Evolutionary conservation across 2,888 invertebrate species (phyloP).

Genomic region (Callinectes sapidus): DNA sequence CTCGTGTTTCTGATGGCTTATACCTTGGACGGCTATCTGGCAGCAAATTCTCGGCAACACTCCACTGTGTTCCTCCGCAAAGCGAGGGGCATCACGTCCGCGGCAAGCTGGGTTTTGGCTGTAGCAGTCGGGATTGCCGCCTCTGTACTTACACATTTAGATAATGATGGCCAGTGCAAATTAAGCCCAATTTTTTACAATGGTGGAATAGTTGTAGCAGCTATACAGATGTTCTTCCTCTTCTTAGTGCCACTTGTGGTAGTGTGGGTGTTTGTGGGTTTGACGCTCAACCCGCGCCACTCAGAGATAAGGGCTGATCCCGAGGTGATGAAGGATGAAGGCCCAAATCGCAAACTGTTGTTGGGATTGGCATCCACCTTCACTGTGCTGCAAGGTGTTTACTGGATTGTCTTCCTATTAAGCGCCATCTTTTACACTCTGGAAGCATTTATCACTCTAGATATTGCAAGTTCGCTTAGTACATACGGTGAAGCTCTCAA

Average conservation of each 20-base stretch:
- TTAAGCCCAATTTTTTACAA: not conserved
- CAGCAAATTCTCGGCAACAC: not conserved
- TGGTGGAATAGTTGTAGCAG: not conserved
- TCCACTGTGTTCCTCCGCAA: not conserved
- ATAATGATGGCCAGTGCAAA: not conserved
- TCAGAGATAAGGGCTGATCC: not conserved
- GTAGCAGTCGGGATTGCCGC: not conserved
- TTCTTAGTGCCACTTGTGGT: not conserved
- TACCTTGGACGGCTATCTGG: not conserved
- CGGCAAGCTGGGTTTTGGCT: not conserved
- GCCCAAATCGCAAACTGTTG: not conserved
- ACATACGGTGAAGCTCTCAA: not conserved
- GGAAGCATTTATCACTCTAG: not conserved
- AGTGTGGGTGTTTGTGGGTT: not conserved
- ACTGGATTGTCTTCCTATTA: not conserved
- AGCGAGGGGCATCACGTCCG: not conserved
- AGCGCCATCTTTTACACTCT: not conserved
- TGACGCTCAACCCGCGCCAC: not conserved
- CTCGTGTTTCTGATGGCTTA: not conserved
- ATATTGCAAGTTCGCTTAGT: not conserved
- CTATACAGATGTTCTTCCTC: not conserved
- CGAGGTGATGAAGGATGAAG: not conserved
- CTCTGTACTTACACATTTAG: not conserved
- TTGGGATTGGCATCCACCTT: constrained; percentile 2
- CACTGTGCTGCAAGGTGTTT: not conserved